Conservation (phyloP, 2,888 invertebrate species). For the Tiliacea citrago region DNA sequence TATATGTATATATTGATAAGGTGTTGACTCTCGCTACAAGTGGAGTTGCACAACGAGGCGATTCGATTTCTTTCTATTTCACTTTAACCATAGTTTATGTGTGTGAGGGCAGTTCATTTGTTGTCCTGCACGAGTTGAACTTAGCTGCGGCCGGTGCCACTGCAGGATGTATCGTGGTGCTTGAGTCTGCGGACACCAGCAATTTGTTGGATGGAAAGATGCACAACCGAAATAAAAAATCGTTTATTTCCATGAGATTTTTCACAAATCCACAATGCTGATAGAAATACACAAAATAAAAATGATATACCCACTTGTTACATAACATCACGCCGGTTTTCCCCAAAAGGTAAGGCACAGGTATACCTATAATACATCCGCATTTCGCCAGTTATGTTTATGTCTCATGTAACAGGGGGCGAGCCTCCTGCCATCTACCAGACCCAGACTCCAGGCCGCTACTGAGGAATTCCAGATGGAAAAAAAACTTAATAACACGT, state of each 20-base stretch:
- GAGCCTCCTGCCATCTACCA: no score
- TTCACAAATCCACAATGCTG: not conserved
- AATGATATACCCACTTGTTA: no score
- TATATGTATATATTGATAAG: not conserved
- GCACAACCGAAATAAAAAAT: not conserved
- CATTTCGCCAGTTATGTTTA: no score
- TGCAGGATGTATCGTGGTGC: conserved; percentile 22
- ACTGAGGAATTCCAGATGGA: no score
- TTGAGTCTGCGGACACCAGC: not conserved
- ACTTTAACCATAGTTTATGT: conserved; percentile 21
- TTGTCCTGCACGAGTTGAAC: conserved; percentile 16
- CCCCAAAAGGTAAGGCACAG: no score
- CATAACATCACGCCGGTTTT: no score
- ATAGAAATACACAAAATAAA: not conserved
- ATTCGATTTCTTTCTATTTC: conserved; percentile 35
- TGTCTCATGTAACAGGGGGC: no score
- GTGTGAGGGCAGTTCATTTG: conserved; percentile 31
- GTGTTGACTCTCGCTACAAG: not conserved
- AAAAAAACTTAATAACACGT: no score
- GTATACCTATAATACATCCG: no score
- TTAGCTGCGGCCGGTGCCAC: conserved; percentile 9
- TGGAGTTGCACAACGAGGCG: not conserved
- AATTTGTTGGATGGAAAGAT: conserved; percentile 8
- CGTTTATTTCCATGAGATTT: not conserved
- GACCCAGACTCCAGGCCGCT: no score